Evolutionary conservation across 2,797 vertebrate species (phyloP), one percentile per base, ranked within the genome.

Genomic region (Telmatherina bonti): DNA sequence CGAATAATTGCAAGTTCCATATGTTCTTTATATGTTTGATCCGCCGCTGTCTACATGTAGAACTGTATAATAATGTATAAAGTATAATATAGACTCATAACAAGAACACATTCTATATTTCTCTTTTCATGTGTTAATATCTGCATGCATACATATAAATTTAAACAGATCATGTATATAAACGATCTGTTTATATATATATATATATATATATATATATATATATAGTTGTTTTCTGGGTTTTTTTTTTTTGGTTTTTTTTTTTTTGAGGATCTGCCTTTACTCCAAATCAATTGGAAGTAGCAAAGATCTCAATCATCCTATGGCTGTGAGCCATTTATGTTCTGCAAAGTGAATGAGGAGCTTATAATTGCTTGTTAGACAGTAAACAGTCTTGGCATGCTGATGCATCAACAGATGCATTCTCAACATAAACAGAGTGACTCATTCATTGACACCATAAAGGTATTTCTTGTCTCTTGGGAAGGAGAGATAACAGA

Each of bases 281-380:
- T 30, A 36, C 59, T 55, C 7, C 0, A 53, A 27, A 58, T 73
- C 53, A 53, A 0, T 10, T 15, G 27, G 20, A 30, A 67, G 54
- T 38, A 31, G 65, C 58, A 62, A 58, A 51, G 56, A 67, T 60
- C 41, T 31, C 53, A 35, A 64, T 49, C 47, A 53, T 38, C 36
- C 2, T 16, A 15, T 24, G 53, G 11, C 36, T 70, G 58, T 43
- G 68, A 67, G 60, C 26, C 30, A 52, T 47, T 22, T 22, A 13
- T 72, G 59, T 18, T 68, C 5, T 29, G 4, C 38, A 45, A 26
- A 83, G 79, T 88, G 62, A 87, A 82, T 85, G 70, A 87, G 79
- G 78, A 75, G 77, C 79, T 76, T 83, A 73, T 54, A 76, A 82
- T 70, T 69, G 67, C 74, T 68, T 81, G 78, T 86, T 78, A 63